phyloP scores from a whole-genome alignment of 2,888 invertebrate genomes.

The Silvanus unidentatus region DNA sequence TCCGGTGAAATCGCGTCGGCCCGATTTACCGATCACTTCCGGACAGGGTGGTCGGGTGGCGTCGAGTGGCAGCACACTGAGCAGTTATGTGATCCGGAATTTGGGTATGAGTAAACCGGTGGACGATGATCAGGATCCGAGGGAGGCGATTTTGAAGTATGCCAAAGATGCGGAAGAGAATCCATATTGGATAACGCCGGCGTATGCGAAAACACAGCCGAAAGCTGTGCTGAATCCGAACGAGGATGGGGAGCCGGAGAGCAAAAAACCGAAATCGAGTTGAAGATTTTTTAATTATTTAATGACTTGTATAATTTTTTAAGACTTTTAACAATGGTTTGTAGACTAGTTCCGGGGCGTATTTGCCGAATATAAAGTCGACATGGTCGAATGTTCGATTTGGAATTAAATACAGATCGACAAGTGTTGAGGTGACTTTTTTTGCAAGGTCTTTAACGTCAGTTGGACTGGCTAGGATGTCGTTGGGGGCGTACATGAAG shows the following conservation, averaged over 20 bases:
- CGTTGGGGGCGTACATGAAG: slow-evolving; percentile 63
- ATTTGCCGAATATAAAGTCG: slow-evolving; percentile 21
- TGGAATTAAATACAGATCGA: slow-evolving; percentile 9
- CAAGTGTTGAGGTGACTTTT: slow-evolving; percentile 36
- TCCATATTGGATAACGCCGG: slow-evolving; percentile 94
- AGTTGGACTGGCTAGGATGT: slow-evolving; percentile 62
- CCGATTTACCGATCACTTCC: slow-evolving; percentile 82
- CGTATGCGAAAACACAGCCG: slow-evolving; percentile 86
- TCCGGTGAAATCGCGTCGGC: slow-evolving; percentile 74
- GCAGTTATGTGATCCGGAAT: slow-evolving; percentile 87
- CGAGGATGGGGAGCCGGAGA: slow-evolving; percentile 38
- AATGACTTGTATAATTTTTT: not conserved
- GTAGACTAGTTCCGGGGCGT: slow-evolving; percentile 53
- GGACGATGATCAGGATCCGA: slow-evolving; percentile 88
- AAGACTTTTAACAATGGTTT: slow-evolving; percentile 16
- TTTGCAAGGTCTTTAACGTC: slow-evolving; percentile 46
- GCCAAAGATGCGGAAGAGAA: slow-evolving; percentile 94
- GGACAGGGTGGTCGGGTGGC: slow-evolving; percentile 87
- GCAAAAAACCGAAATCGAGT: slow-evolving; percentile 35
- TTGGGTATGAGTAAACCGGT: slow-evolving; percentile 87
- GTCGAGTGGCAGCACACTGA: slow-evolving; percentile 90
- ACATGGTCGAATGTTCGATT: slow-evolving; percentile 18
- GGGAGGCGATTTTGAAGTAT: slow-evolving; percentile 89
- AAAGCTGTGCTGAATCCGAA: slow-evolving; percentile 64
- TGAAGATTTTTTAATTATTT: slow-evolving; percentile 1